Conservation (phyloP, 2,888 invertebrate genomes). For the Parnassius glacialis region DNA sequence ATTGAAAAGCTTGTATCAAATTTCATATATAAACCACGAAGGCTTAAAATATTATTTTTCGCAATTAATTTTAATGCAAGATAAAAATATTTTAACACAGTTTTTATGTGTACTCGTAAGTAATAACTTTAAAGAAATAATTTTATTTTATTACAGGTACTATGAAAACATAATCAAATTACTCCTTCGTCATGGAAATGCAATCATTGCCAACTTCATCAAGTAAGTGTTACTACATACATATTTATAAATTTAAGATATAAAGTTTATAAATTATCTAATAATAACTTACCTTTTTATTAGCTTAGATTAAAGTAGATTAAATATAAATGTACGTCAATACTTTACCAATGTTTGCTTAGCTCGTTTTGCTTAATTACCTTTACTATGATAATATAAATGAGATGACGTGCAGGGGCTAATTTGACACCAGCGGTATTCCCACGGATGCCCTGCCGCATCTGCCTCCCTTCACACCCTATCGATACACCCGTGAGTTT, state of each 20-base stretch:
- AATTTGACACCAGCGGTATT: conserved; percentile 50
- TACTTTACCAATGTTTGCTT: no score
- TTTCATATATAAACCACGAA: no score
- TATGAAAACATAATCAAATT: conserved; percentile 11
- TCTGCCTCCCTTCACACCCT: conserved; percentile 57
- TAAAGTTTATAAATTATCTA: no score
- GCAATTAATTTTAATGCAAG: no score
- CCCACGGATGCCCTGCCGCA: conserved; percentile 61
- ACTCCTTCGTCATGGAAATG: conserved; percentile 44
- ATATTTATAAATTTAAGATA: no score
- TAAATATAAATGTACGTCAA: no score
- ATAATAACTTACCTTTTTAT: no score
- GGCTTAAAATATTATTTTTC: no score
- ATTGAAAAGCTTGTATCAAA: no score
- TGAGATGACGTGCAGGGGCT: conserved; percentile 54
- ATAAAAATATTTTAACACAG: no score
- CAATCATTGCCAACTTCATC: conserved; percentile 51
- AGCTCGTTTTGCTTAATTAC: conserved; percentile 18
- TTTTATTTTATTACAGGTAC: conserved; percentile 15
- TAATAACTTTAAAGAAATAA: background rate
- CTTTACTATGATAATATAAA: conserved; percentile 13
- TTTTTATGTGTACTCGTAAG: no score
- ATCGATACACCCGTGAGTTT: conserved; percentile 30
- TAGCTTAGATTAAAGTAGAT: no score
- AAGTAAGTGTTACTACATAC: conserved; percentile 24